Evolutionary conservation across 2,797 vertebrate species (phyloP), one percentile per base, ranked within the genome.

Genomic region (Siniperca scherzeri): DNA sequence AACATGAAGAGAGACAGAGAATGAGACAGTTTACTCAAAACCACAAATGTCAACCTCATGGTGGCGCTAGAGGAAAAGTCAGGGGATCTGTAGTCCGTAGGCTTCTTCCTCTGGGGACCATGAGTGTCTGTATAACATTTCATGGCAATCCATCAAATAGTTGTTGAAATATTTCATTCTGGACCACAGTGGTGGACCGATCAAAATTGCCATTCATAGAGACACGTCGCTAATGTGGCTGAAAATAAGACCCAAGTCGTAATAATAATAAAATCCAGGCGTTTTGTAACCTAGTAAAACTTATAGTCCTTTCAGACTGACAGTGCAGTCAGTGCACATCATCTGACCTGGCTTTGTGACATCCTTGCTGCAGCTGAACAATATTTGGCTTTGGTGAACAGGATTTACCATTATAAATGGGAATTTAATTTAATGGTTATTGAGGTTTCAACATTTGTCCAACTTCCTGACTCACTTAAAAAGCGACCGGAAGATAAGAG

Each of bases 321-420:
- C 56, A 3, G 30, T 30, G 30, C 30, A 30, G 36, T 36, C 36
- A 36, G 7, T 36, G 36, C 36, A 12, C 55, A 73, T 70, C 27
- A 56, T 42, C 64, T 64, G 72, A 86, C 67, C 56, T 30, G 40
- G 62, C 74, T 77, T 40, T 76, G 52, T 1, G 0, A 52, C 76
- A 71, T 67, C 59, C 53, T 46, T n/a, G n/a, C 56, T 64, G 40
- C 69, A 42, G 30, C 14, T 44, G 21, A 64, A 36, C 25, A 62
- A 74, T 22, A 50, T 62, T 8, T 50, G 17, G 25, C 44, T 67
- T 71, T 71, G 12, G 14, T 44, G 27, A 65, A 14, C 25, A n/a
- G n/a, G 53, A 25, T 44, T 60, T 44, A 16, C 5, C 30, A 48
- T 27, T 50, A 30, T 0, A 7, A 5, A 62, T 21, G 2, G 4